Evolutionary conservation across 2,888 invertebrate species (phyloP), one percentile per base, ranked within the genome.

Genomic region (Lasius fuliginosus): DNA sequence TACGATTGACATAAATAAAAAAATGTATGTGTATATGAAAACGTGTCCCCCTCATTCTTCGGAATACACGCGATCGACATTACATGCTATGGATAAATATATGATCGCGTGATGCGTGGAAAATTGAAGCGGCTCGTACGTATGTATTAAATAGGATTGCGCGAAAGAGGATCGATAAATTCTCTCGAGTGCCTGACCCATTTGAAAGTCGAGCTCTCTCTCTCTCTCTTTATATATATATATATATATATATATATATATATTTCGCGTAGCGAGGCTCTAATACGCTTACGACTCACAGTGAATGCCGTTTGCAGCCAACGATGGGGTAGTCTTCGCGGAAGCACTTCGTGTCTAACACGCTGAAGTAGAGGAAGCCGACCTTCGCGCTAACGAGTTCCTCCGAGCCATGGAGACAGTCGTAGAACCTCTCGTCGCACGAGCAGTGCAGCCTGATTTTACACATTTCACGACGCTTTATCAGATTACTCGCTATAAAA

Each of bases 331-430:
- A 96, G 86, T 97, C 96, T 40, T 95, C 88, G 83, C 95, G 95
- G 92, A 95, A 97, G 94, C 97, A 97, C 91, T 96, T 94, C 0
- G 97, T 96, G 33, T 95, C 95, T 42, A 96, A 92, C 69, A 96
- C 92, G 91, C 95, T 95, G 94, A 96, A 96, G 94, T 95, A 96
- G 46, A 96, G 92, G 79, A 94, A 93, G 65, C 95, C 95, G 68
- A 95, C 93, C 87, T 93, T 90, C 18, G 87, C 83, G 49, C 93
- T 91, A 56, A 87, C 91, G 42, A 83, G 79, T 86, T 94, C 94
- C 68, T 87, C 83, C 49, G 93, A 92, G 62, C 85, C 89, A 82
- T 94, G 94, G 83, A 96, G 94, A 91, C 96, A 96, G 65, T 95
- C 91, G 82, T 95, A 94, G 92, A 96, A 96, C 91, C 93, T 93